These are phyloP conservation scores for Rhabdophis nuchalis DNA, from an alignment of 2,797 vertebrate genomes.

Conservation along the genomic window DNA sequence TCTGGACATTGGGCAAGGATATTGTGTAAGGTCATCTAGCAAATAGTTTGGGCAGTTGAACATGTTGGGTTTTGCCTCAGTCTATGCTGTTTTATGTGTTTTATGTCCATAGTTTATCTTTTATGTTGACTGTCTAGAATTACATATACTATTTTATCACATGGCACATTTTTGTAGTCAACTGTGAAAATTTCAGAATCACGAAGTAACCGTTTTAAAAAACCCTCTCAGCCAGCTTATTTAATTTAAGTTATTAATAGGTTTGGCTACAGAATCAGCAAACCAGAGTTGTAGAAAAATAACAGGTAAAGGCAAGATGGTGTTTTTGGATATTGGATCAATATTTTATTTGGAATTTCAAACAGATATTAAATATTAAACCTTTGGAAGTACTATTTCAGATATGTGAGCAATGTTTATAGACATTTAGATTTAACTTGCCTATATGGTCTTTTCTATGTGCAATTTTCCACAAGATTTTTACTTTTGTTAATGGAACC, in stretches of 20 bases:
- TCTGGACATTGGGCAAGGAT: background rate
- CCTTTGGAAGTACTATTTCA: background rate
- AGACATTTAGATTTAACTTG: background rate
- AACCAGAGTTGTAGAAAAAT: background rate
- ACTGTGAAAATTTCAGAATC: background rate
- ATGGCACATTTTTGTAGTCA: background rate
- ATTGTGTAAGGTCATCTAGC: background rate
- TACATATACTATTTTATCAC: background rate
- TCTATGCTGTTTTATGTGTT: background rate
- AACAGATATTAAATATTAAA: background rate
- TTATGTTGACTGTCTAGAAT: background rate
- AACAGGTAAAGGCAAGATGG: background rate
- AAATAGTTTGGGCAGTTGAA: background rate
- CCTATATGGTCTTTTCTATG: no score
- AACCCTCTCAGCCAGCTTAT: background rate
- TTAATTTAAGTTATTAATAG: background rate
- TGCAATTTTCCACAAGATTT: background rate
- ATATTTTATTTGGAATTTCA: background rate
- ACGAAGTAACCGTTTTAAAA: background rate
- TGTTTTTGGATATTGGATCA: background rate
- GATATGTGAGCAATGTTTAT: background rate
- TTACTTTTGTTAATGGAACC: background rate
- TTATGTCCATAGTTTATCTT: background rate
- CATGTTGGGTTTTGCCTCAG: background rate
- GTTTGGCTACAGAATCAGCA: background rate